These are phyloP conservation scores for Platichthys stellatus DNA, from an alignment of 2,113 vertebrate genomes.

Conservation along the genomic window DNA sequence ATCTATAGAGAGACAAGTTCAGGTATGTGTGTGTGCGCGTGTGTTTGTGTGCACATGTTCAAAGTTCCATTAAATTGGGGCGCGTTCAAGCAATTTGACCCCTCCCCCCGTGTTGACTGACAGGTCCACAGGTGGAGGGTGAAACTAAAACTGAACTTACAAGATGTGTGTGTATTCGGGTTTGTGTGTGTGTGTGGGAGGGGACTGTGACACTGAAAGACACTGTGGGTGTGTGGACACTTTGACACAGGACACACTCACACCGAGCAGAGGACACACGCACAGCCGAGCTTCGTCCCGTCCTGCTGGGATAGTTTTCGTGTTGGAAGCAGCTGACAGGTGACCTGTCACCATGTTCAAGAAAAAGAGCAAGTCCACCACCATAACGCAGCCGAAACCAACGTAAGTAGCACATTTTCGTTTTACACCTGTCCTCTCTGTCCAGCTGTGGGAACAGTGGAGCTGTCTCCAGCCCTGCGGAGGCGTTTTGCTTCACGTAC, in stretches of 20 bases:
- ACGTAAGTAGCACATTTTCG: constrained; percentile 42
- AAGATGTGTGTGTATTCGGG: not conserved
- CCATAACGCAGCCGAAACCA: constrained; percentile 51
- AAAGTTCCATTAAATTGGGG: not conserved
- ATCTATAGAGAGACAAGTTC: too few relatives aligned
- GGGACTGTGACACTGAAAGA: constrained; percentile 1
- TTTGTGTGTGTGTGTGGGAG: not conserved
- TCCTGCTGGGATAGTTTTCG: constrained; percentile 19
- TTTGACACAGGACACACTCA: not conserved
- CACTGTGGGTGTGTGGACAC: constrained; percentile 7
- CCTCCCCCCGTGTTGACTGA: constrained; percentile 8
- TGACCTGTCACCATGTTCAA: constrained; percentile 74
- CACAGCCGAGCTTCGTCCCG: constrained; percentile 24
- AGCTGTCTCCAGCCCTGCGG: not conserved
- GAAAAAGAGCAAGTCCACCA: constrained; percentile 63
- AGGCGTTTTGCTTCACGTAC: not conserved
- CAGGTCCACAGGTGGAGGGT: constrained; percentile 35
- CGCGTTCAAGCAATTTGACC: not conserved
- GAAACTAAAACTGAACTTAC: constrained; percentile 2
- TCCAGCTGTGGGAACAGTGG: too few relatives aligned
- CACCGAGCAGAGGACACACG: constrained; percentile 7
- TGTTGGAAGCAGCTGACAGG: constrained; percentile 46
- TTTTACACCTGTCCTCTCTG: not conserved
- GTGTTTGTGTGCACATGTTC: not conserved
- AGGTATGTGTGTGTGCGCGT: not conserved